Conservation (phyloP, 2,888 invertebrate genomes). For the Megastigmus dorsalis region DNA sequence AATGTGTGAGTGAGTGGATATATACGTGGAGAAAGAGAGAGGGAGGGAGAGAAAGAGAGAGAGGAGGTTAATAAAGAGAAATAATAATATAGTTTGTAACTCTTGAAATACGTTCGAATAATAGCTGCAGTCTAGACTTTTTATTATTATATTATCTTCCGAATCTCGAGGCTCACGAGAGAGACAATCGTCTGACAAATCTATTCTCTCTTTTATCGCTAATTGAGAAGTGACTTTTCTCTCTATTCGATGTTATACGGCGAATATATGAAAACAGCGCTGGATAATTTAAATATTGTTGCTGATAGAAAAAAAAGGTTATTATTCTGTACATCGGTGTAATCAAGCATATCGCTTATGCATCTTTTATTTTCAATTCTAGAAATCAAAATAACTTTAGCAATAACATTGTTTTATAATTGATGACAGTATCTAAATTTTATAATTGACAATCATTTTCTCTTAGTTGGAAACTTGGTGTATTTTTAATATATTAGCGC, state of each 20-base stretch:
- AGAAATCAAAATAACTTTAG: too few relatives aligned
- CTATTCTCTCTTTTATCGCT: conserved; percentile 40
- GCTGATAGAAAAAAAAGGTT: neutral
- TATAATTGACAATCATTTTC: neutral
- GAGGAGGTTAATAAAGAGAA: neutral
- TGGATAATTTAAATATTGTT: conserved; percentile 26
- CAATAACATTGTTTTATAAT: neutral
- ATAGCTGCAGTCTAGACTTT: conserved; percentile 50
- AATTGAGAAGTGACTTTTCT: conserved; percentile 39
- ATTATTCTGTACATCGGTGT: neutral
- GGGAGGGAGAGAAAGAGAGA: too few relatives aligned
- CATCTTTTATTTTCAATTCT: too few relatives aligned
- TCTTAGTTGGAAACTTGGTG: too few relatives aligned
- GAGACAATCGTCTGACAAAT: conserved; percentile 44
- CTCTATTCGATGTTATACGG: conserved; percentile 33
- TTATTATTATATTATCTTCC: conserved; percentile 47
- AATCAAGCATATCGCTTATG: too few relatives aligned
- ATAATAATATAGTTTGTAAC: conserved; percentile 40
- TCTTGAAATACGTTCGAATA: conserved; percentile 39
- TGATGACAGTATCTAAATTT: too few relatives aligned
- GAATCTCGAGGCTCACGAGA: conserved; percentile 48
- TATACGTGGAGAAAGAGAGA: too few relatives aligned
- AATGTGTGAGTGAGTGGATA: conserved; percentile 33
- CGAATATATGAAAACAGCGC: conserved; percentile 12
- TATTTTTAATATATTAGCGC: too few relatives aligned